Percentiles rank a stretch among this genome's conserved stretches.
Conservation (phyloP, 1,140 invertebrate genomes). For the Drosophila bipectinata region DNA sequence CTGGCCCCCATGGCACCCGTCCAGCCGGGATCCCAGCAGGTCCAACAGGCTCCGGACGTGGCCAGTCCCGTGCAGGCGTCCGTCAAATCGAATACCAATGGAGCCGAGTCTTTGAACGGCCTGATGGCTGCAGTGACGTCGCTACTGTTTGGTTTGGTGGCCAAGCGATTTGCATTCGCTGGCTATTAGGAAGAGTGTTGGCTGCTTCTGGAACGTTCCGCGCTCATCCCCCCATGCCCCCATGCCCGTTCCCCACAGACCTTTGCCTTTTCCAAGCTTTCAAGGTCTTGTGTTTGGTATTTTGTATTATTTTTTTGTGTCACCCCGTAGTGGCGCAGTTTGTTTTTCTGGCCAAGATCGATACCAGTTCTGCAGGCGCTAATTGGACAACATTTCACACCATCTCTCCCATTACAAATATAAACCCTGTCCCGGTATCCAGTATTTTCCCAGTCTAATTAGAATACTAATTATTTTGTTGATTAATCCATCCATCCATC, state of each 20-base stretch:
- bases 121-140: conserved; percentile 6
- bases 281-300: neutral
- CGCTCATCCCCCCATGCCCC: neutral
- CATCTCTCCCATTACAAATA: conserved; percentile 14
- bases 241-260: neutral
- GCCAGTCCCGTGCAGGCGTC: conserved; percentile 62
- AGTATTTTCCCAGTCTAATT: conserved; percentile 1
- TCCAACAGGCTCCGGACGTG: conserved; percentile 41
- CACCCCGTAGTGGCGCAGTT: neutral
- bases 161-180: conserved; percentile 7
- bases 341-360: conserved; percentile 23
- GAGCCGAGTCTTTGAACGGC: conserved; percentile 1
- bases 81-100: conserved; percentile 46
- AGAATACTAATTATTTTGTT: neutral
- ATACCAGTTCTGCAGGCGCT: conserved; percentile 25
- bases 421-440: conserved; percentile 1
- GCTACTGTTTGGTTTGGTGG: conserved; percentile 3
- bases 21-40: conserved; percentile 49
- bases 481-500: neutral
- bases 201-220: conserved; percentile 29
- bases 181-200: conserved; percentile 4
- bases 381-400: conserved; percentile 35
- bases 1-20: conserved; percentile 60
- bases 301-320: neutral
- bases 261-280: neutral